Base-by-base conservation (phyloP, 2,797 vertebrate genomes). In the Phaenicophaeus curvirostris region DNA sequence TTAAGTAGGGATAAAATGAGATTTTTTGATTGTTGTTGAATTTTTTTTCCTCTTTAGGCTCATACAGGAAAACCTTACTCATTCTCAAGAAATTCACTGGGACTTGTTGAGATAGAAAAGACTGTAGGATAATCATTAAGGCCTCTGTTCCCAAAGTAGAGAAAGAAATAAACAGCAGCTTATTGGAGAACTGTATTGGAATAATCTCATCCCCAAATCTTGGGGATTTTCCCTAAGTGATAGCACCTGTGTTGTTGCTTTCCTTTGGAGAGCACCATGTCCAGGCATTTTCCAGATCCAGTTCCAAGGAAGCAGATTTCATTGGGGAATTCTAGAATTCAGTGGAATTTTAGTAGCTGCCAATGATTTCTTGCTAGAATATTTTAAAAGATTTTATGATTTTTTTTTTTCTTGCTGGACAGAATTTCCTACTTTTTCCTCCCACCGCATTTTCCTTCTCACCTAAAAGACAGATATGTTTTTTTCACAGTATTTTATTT, bases 341-440 rank as follows among this genome's bases (percentile, higher is more conserved):
- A 69, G n/a, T 61, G 71, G 87, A 89, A 80, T 92, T 94, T 90
- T 74, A 84, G 71, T 53, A 90, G 44, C 48, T 94, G 88, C 59
- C 91, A 94, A 50, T 13, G n/a, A 73, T 66, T 91, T 76, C 53
- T 78, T 76, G 83, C 83, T 83, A 95, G 77, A 89, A 90, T 63
- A 28, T 78, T 89, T 37, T 44, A 62, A 84, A 71, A 85, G 33
- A 72, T 87, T 89, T 79, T 50, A 17, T 51, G 16, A 37, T 39
- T 37, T 44, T 41, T 71, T 61, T 35, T 80, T 57, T 77, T 4
- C 44, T 89, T 92, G 44, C 41, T 8, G 5, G 58, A 86, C 9
- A 2, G 35, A 92, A 89, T 93, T 94, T 91, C 82, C 54, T 80
- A 65, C 23, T 85, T 87, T 84, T 89, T 72, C 82, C 65, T 89